Evolutionary conservation across 2,113 vertebrate species (phyloP).

Genomic region (Oryzias javanicus): DNA sequence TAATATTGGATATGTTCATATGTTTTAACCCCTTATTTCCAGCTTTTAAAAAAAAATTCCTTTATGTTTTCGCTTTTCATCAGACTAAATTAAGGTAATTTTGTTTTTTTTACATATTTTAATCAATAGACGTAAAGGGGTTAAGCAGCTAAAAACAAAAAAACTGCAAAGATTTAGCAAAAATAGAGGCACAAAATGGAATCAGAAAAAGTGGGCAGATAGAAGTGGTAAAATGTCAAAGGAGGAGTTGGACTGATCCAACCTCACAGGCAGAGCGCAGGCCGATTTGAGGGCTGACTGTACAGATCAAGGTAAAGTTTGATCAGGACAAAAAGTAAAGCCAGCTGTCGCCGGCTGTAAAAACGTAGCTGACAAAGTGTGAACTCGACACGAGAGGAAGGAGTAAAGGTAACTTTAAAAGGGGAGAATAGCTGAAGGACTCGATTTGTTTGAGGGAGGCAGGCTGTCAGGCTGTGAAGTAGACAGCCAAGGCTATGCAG

Average conservation of each 20-base stretch:
- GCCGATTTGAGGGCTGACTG: conserved; percentile 24
- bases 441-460: conserved; percentile 12
- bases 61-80: no score
- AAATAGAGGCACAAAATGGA: no score
- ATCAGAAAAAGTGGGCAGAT: neutral
- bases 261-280: conserved; percentile 13
- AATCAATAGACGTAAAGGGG: no score
- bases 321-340: conserved; percentile 21
- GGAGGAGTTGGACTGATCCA: conserved; percentile 41
- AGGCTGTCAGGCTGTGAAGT: conserved; percentile 1
- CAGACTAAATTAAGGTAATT: no score
- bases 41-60: no score
- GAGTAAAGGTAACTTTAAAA: neutral
- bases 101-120: no score
- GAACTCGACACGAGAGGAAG: neutral
- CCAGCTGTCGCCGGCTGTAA: conserved; percentile 10
- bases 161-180: no score
- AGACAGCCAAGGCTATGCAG: neutral
- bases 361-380: conserved; percentile 2
- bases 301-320: conserved; percentile 23
- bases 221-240: conserved; percentile 26
- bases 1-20: no score
- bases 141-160: no score
- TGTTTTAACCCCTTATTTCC: no score
- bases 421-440: conserved; percentile 2